These are phyloP conservation scores for Aldabrachelys gigantea DNA, from an alignment of 2,113 vertebrate species.

Conservation along the genomic window DNA sequence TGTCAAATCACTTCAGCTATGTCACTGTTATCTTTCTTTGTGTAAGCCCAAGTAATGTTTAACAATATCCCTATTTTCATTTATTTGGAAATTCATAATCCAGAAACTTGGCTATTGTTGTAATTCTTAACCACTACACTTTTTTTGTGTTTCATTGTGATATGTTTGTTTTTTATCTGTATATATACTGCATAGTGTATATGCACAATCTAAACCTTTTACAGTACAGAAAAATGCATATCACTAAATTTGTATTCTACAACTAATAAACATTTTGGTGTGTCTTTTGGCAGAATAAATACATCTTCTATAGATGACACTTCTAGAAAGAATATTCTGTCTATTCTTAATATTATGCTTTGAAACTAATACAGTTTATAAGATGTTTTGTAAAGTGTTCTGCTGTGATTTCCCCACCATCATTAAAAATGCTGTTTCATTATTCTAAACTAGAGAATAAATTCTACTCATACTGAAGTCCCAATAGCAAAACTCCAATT, in stretches of 20 bases:
- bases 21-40: not conserved
- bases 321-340: not conserved
- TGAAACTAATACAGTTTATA: not conserved
- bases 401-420: not conserved
- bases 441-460: not conserved
- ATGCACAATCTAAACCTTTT: not conserved
- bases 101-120: not conserved
- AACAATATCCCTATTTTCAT: not conserved
- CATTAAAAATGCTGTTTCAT: not conserved
- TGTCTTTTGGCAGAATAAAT: not conserved
- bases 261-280: not conserved
- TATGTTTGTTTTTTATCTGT: not conserved
- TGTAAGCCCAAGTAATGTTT: not conserved
- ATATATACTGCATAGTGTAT: not conserved
- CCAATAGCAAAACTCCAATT: not conserved
- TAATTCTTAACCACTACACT: not conserved
- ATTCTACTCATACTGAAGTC: not conserved
- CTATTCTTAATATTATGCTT: not conserved
- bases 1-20: not conserved
- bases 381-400: not conserved
- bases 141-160: not conserved
- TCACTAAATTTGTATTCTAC: not conserved
- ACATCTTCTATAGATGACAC: not conserved
- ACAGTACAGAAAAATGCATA: accelerated
- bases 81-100: not conserved